Conservation (phyloP, 2,113 vertebrate genomes). For the Hippocampus abdominalis region DNA sequence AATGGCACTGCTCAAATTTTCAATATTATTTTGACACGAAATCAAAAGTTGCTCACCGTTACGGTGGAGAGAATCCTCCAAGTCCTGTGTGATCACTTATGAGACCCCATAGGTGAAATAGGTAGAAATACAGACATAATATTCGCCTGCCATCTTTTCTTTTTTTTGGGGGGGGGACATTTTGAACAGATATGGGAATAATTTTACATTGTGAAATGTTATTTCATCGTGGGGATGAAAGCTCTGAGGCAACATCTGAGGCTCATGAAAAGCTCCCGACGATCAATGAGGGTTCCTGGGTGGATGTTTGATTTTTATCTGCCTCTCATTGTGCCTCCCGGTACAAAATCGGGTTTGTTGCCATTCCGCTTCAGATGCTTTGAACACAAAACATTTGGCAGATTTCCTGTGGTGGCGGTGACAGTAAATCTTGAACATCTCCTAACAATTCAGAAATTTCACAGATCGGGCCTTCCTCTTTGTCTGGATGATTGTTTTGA, state of each 20-base stretch:
- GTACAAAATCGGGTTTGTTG: constrained; percentile 40
- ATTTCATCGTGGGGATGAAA: constrained; percentile 53
- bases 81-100: constrained; percentile 66
- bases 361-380: constrained; percentile 36
- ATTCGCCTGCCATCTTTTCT: constrained; percentile 59
- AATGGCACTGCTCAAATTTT: constrained; percentile 70
- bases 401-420: constrained; percentile 22
- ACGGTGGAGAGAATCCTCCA: constrained; percentile 52
- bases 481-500: constrained; percentile 41
- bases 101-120: constrained; percentile 63
- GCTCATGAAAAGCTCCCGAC: constrained; percentile 50
- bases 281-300: constrained; percentile 65
- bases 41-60: constrained; percentile 71
- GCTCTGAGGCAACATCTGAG: constrained; percentile 65
- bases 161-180: constrained; percentile 51
- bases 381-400: constrained; percentile 32
- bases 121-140: constrained; percentile 66
- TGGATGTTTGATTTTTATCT: constrained; percentile 42
- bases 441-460: constrained; percentile 42
- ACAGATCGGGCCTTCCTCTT: constrained; percentile 24
- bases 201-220: constrained; percentile 59
- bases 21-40: constrained; percentile 76
- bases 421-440: constrained; percentile 18
- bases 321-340: constrained; percentile 42
- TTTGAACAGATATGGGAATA: constrained; percentile 55